A percentile compares a stretch with the other conserved stretches of the same genome.
Evolutionary conservation across 2,113 vertebrate genomes (phyloP).

Genomic region (Lophochroa leadbeateri): DNA sequence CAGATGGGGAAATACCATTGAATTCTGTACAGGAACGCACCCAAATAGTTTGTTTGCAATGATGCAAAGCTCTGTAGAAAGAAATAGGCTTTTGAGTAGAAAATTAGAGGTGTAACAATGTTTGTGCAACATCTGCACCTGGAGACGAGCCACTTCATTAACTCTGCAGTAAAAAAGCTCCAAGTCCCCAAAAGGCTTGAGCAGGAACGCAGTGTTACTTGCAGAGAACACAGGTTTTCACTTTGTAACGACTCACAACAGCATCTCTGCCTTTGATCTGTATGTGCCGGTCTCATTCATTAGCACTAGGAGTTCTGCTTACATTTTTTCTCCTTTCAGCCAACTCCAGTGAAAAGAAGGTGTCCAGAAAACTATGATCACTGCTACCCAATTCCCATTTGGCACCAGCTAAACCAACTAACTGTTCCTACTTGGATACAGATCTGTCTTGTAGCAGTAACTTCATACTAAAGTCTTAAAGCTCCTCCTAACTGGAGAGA

Average conservation of each 20-base stretch:
- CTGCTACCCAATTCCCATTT: neutral
- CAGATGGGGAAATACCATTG: neutral
- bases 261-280: neutral
- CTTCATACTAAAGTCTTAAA: neutral
- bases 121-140: neutral
- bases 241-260: neutral
- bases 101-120: neutral
- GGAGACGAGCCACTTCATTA: neutral
- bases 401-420: neutral
- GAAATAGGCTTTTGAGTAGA: neutral
- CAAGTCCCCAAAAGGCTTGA: accelerated
- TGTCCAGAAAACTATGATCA: neutral
- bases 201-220: neutral
- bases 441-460: neutral
- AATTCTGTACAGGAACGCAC: neutral
- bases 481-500: neutral
- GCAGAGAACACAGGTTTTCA: neutral
- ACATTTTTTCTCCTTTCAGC: neutral
- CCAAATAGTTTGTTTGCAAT: neutral
- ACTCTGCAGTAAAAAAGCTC: neutral
- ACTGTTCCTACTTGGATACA: neutral
- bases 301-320: neutral
- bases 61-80: neutral
- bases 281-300: neutral
- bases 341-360: neutral